A percentile compares a stretch with the other conserved stretches of the same genome.
These are phyloP conservation scores for Ferdinandea cuprea DNA, from an alignment of 2,888 invertebrate genomes.

Conservation along the genomic window DNA sequence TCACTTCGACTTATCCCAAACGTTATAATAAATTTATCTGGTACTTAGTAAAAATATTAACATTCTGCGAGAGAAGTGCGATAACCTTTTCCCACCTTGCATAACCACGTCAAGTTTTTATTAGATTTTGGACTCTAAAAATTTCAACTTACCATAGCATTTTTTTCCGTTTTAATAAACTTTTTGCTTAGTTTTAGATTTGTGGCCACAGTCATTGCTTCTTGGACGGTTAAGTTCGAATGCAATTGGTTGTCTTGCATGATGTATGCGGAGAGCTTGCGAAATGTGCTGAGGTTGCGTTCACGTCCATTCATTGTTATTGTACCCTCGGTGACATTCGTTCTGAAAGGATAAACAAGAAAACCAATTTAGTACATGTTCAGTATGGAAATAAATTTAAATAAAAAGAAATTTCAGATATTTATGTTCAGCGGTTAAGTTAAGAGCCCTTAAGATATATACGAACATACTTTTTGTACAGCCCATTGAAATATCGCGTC, in stretches of 20 bases:
- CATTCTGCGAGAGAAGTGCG: too few species aligned
- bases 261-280: slow-evolving; percentile 97
- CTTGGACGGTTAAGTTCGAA: slow-evolving; percentile 95
- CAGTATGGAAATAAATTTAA: background rate
- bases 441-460: too few species aligned
- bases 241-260: slow-evolving; percentile 97
- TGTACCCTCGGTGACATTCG: slow-evolving; percentile 91
- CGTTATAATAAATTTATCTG: too few species aligned
- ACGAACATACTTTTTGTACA: too few species aligned
- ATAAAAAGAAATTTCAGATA: background rate
- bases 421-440: background rate
- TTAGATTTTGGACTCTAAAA: too few species aligned
- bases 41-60: too few species aligned
- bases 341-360: slow-evolving; percentile 84
- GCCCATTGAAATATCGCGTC: too few species aligned
- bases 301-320: slow-evolving; percentile 93
- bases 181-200: slow-evolving; percentile 93
- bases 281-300: slow-evolving; percentile 92
- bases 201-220: slow-evolving; percentile 97
- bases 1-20: too few species aligned
- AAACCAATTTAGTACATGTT: slow-evolving; percentile 16
- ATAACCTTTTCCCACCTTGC: too few species aligned
- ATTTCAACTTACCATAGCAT: slow-evolving; percentile 89
- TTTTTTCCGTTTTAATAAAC: slow-evolving; percentile 88
- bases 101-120: too few species aligned